Conservation (phyloP, 1,140 invertebrate genomes). For the Trachymyrmex cornetzi region DNA sequence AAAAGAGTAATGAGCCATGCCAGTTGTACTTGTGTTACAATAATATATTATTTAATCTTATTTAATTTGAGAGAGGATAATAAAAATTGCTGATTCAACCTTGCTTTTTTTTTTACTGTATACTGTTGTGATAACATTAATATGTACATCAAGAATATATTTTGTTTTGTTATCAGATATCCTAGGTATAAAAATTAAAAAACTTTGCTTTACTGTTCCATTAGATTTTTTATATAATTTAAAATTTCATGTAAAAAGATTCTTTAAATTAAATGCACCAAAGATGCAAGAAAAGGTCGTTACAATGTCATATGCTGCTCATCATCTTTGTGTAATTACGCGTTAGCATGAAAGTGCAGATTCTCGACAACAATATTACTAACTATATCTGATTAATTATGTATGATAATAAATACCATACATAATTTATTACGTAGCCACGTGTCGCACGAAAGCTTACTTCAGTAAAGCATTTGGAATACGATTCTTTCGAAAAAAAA, state of each 20-base stretch:
- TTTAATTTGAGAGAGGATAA: no score
- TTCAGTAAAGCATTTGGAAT: not conserved
- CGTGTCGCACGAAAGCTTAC: not conserved
- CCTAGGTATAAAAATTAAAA: not conserved
- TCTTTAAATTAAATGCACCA: conserved; percentile 3
- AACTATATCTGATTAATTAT: conserved; percentile 35
- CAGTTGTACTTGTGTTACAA: no score
- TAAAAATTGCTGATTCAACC: no score
- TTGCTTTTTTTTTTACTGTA: no score
- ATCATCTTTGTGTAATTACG: conserved; percentile 7
- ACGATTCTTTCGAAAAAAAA: not conserved
- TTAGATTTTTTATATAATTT: not conserved
- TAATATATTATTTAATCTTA: no score
- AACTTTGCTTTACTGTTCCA: not conserved
- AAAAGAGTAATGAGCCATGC: no score
- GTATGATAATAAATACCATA: conserved; percentile 20
- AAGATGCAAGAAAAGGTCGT: no score
- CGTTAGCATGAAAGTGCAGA: conserved; percentile 17
- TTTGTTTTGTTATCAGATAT: no score
- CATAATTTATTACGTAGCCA: not conserved
- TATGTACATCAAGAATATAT: no score
- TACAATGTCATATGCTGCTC: not conserved
- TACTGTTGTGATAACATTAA: no score
- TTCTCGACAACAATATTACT: not conserved
- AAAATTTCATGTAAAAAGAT: not conserved